Evolutionary conservation across 2,888 invertebrate genomes (phyloP), one percentile per base, ranked within the genome.

Genomic region (Amphiduros pacificus): DNA sequence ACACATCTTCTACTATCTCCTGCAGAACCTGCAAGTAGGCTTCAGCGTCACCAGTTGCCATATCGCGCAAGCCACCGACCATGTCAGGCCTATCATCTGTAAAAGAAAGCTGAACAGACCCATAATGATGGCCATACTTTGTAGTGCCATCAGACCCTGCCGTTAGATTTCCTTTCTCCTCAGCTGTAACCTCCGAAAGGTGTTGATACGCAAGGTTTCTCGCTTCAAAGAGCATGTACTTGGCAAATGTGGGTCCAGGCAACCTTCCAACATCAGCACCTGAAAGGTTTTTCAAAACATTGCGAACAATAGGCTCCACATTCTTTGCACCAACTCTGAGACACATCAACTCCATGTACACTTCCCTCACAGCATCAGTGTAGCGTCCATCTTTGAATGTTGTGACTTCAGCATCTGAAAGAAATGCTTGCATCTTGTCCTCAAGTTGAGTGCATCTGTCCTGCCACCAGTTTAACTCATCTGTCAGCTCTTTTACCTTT

Each of bases 141-240:
- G 54, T 54, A 4, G 54, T 54, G 14, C 54, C 54, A 32, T 54
- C 54, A n/a, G n/a, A 20, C n/a, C 54, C 54, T 11, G 31, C 32
- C 26, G 54, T 54, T 6, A 54, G 4, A 14, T 26, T 20, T 6
- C 26, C 29, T 14, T 22, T n/a, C 4, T 17, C 22, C 20, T 29
- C 22, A 6, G 28, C 31, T n/a, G 31, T 28, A 17, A 20, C 54
- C 4, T 17, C 5, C 54, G 28, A 9, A 5, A 54, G 54, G 4
- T 54, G 54, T 31, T 29, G 52, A 28, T 28, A 28, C 9, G 59
- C 59, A 9, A 59, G 24, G n/a, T 32, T 28, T 17, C 59, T 31
- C 36, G 32, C 51, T 27, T 59, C 59, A n/a, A 59, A 41, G 22
- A 53, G 2, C 52, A 59, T 51, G 17, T 51, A n/a, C 24, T 53